These are phyloP conservation scores for Campaea margaritaria DNA, from an alignment of 2,888 invertebrate species.

Conservation along the genomic window DNA sequence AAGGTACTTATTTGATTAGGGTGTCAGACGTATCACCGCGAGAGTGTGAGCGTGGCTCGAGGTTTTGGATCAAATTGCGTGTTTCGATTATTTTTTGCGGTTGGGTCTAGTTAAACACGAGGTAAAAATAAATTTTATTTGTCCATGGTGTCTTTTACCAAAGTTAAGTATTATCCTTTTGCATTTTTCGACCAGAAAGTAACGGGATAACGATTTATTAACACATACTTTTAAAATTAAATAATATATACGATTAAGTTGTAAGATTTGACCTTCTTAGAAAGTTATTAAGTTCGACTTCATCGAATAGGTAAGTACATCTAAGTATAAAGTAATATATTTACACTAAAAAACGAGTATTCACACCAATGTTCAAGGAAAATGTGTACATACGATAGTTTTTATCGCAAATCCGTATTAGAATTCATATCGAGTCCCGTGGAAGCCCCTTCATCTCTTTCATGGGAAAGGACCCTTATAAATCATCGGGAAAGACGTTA, in stretches of 20 bases:
- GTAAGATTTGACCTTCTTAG: too few species aligned
- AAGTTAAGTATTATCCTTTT: too few species aligned
- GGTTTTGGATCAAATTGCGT: conserved; percentile 84
- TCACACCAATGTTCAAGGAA: conserved; percentile 3
- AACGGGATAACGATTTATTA: too few species aligned
- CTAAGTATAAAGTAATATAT: too few species aligned
- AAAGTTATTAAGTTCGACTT: too few species aligned
- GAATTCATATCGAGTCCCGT: conserved; percentile 74
- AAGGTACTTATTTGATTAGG: conserved; percentile 86
- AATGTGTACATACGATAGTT: conserved; percentile 48
- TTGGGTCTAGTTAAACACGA: conserved; percentile 39
- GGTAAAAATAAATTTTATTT: conserved; percentile 27
- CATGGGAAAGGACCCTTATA: conserved; percentile 72
- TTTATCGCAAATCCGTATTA: conserved; percentile 66
- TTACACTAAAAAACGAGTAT: neutral
- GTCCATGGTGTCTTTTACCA: too few species aligned
- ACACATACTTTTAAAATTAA: too few species aligned
- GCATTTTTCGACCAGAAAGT: too few species aligned
- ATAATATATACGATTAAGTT: too few species aligned
- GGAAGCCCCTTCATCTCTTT: conserved; percentile 73
- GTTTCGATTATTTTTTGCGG: conserved; percentile 75
- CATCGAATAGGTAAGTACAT: too few species aligned
- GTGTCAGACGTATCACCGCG: conserved; percentile 84
- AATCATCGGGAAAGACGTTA: conserved; percentile 73
- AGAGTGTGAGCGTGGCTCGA: conserved; percentile 80